A percentile compares a stretch with the other conserved stretches of the same genome.
These are phyloP conservation scores for Linyphia triangularis DNA, from an alignment of 2,888 invertebrate species.

Conservation along the genomic window DNA sequence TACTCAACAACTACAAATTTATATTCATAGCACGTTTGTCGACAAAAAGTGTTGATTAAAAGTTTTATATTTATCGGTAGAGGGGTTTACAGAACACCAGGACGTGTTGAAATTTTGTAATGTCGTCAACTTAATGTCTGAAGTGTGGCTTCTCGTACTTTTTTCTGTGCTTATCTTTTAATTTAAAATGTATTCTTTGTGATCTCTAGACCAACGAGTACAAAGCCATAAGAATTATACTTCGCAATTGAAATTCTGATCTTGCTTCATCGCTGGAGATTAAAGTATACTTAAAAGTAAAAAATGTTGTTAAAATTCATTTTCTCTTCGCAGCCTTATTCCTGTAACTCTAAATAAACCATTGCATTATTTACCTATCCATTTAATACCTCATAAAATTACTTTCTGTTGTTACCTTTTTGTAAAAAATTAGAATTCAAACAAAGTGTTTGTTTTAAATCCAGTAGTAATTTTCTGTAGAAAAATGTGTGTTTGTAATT, in stretches of 20 bases:
- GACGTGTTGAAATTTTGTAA: conserved; percentile 56
- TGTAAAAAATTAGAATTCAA: background rate
- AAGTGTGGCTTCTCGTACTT: conserved; percentile 1
- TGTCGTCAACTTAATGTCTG: conserved; percentile 35
- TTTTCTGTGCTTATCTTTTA: conserved; percentile 37
- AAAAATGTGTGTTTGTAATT: too few species aligned
- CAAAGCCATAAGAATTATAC: conserved; percentile 24
- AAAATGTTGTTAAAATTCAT: conserved; percentile 32
- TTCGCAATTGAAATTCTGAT: conserved; percentile 63
- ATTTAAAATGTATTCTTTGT: conserved; percentile 39
- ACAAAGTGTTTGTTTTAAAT: background rate
- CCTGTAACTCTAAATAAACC: conserved; percentile 10
- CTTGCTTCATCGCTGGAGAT: conserved; percentile 10
- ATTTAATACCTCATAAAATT: conserved; percentile 16
- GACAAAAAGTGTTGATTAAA: conserved; percentile 61
- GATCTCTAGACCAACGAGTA: background rate
- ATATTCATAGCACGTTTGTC: conserved; percentile 48
- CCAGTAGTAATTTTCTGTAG: too few species aligned
- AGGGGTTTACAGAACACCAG: conserved; percentile 4
- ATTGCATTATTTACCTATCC: background rate
- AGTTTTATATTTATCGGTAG: conserved; percentile 61
- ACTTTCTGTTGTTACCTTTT: background rate
- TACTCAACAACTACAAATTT: conserved; percentile 7
- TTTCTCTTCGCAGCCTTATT: background rate
- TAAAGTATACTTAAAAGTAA: conserved; percentile 46